Percentiles rank a stretch among this genome's conserved stretches.
Conservation (phyloP, 2,888 invertebrate genomes). For the Nasonovia ribisnigri region DNA sequence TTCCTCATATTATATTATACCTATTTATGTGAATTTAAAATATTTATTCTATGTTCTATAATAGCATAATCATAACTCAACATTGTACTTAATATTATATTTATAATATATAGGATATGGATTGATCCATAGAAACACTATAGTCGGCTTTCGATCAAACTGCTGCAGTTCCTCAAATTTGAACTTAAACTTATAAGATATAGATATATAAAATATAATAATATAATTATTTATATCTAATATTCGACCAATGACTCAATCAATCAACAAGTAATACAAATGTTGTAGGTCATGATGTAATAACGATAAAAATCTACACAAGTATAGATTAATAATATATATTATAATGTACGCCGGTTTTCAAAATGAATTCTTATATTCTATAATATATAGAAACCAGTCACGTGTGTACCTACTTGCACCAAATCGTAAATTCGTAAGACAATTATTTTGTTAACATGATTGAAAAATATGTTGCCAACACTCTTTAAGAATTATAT, state of each 20-base stretch:
- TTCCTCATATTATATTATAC: not conserved
- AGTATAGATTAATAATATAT: not conserved
- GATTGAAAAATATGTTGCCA: not conserved
- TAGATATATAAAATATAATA: too few relatives aligned
- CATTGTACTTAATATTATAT: not conserved
- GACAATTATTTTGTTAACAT: not conserved
- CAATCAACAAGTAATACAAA: not conserved
- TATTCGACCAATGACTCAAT: not conserved
- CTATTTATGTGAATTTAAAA: not conserved
- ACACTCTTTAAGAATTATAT: not conserved
- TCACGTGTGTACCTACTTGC: not conserved
- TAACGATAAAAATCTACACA: not conserved
- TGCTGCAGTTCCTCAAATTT: not conserved
- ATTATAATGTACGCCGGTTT: not conserved
- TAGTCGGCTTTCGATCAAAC: not conserved
- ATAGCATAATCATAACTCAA: not conserved
- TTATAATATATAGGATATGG: not conserved
- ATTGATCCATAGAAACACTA: not conserved
- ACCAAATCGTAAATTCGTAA: not conserved
- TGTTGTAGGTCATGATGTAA: not conserved
- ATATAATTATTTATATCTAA: not conserved
- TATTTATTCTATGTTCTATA: not conserved
- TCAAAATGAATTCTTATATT: not conserved
- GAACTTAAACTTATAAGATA: not conserved
- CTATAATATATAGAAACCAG: not conserved